phyloP scores from a whole-genome alignment of 2,888 invertebrate genomes.

The Leucoma salicis region DNA sequence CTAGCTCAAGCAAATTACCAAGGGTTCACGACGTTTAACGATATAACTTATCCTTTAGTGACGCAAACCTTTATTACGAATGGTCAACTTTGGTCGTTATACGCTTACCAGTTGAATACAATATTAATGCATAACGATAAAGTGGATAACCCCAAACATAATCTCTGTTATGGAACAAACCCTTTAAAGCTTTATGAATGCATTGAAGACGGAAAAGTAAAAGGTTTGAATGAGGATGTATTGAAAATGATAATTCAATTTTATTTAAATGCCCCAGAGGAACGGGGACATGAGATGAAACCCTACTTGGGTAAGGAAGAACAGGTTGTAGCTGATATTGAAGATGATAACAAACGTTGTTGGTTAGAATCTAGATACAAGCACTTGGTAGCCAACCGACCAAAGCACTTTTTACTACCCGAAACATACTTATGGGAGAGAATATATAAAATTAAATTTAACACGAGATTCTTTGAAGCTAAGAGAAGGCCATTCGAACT shows the following conservation, averaged over 20 bases:
- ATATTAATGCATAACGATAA: slow-evolving; percentile 84
- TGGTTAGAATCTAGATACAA: slow-evolving; percentile 88
- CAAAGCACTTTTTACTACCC: slow-evolving; percentile 82
- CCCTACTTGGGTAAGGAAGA: slow-evolving; percentile 86
- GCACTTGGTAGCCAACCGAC: slow-evolving; percentile 85
- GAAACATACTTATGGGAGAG: slow-evolving; percentile 92
- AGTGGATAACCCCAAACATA: slow-evolving; percentile 86
- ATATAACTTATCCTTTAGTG: slow-evolving; percentile 94
- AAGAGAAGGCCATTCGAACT: slow-evolving; percentile 87
- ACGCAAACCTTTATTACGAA: slow-evolving; percentile 95
- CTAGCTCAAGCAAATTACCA: slow-evolving; percentile 90
- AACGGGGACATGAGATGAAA: slow-evolving; percentile 84
- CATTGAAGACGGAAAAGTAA: slow-evolving; percentile 86
- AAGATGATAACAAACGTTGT: slow-evolving; percentile 84
- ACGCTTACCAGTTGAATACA: slow-evolving; percentile 96
- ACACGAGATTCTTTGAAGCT: slow-evolving; percentile 86
- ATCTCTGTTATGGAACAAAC: slow-evolving; percentile 90
- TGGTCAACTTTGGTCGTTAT: slow-evolving; percentile 93
- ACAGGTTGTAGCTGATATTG: slow-evolving; percentile 85
- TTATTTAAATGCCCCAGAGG: slow-evolving; percentile 86
- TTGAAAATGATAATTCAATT: slow-evolving; percentile 87
- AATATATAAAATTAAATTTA: slow-evolving; percentile 88
- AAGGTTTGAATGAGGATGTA: slow-evolving; percentile 91
- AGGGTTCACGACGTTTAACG: slow-evolving; percentile 95
- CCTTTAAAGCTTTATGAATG: slow-evolving; percentile 88